These are phyloP conservation scores for Pseudochirops cupreus DNA, from an alignment of 2,797 vertebrate genomes.

Conservation along the genomic window DNA sequence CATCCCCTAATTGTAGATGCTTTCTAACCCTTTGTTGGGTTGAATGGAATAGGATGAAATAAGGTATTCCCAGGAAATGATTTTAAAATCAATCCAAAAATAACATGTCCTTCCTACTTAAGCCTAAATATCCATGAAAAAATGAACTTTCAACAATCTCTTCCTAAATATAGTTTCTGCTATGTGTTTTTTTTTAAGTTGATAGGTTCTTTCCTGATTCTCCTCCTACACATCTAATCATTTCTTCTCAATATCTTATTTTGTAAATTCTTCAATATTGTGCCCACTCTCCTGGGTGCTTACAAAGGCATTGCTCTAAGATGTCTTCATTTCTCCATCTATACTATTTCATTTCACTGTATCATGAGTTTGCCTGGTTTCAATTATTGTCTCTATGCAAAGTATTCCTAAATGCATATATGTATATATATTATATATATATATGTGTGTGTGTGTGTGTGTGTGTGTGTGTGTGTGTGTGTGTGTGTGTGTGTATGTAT, in stretches of 20 bases:
- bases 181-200: background rate
- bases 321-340: no score
- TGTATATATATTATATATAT: no score
- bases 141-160: background rate
- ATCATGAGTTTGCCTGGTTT: background rate
- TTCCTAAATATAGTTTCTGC: background rate
- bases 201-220: background rate
- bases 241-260: background rate
- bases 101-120: background rate
- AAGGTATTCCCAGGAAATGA: background rate
- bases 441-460: no score
- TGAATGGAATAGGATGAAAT: background rate
- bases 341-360: background rate
- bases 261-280: background rate
- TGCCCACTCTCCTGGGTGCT: background rate
- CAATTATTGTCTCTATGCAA: background rate
- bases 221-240: background rate
- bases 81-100: background rate
- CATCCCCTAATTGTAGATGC: background rate
- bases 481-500: no score
- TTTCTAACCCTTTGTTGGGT: background rate
- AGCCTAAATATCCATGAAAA: background rate
- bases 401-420: background rate
- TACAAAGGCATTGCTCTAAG: background rate
- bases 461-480: no score